Evolutionary conservation across 2,888 invertebrate species (phyloP).

Genomic region (Oxycera nigricornis): DNA sequence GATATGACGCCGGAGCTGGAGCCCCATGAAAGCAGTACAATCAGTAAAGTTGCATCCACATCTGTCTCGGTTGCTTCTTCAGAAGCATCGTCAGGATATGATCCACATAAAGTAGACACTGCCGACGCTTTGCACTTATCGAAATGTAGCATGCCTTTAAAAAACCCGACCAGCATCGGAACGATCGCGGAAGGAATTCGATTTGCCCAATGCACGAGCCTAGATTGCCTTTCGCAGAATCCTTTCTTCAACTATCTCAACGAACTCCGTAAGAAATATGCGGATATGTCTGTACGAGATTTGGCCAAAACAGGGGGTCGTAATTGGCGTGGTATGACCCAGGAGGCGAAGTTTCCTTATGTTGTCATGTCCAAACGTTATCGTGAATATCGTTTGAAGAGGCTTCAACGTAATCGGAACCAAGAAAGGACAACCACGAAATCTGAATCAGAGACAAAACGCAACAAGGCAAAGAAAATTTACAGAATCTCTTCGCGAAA

Average conservation of each 20-base stretch:
- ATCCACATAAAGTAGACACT: background rate
- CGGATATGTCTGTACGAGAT: background rate
- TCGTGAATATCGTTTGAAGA: slow-evolving; percentile 27
- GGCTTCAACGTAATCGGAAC: slow-evolving; percentile 1
- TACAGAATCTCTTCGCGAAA: background rate
- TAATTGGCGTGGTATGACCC: slow-evolving; percentile 39
- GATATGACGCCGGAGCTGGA: too few species aligned
- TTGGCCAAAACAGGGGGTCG: slow-evolving; percentile 33
- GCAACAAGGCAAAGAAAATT: background rate
- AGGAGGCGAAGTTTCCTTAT: slow-evolving; percentile 41
- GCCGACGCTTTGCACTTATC: background rate
- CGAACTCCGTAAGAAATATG: slow-evolving; percentile 14
- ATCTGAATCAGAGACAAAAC: background rate
- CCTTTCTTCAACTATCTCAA: slow-evolving; percentile 41
- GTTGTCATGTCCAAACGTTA: slow-evolving; percentile 23
- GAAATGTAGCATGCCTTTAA: background rate
- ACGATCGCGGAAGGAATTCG: background rate
- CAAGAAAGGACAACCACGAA: background rate
- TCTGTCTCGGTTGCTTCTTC: too few species aligned
- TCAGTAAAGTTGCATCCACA: too few species aligned
- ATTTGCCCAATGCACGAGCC: too few species aligned
- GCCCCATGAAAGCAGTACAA: too few species aligned
- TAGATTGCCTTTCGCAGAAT: slow-evolving; percentile 15
- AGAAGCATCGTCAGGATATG: background rate
- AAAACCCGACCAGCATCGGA: background rate